Conservation (phyloP, 1,140 invertebrate species). For the Ceratoteleas bidentatus region DNA sequence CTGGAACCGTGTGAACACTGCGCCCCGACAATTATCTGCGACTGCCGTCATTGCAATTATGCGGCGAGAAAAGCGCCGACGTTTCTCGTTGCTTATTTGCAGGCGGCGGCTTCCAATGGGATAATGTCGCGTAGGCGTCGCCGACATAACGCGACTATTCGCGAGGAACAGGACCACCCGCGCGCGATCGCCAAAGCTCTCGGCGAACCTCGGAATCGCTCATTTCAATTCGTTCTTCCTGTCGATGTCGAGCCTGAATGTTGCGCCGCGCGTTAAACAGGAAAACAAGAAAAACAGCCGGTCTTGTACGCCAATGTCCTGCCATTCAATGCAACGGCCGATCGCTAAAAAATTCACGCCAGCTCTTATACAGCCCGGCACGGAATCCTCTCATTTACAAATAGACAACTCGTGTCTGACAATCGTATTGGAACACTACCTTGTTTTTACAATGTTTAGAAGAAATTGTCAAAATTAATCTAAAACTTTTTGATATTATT, state of each 20-base stretch:
- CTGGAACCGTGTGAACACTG: conserved; percentile 39
- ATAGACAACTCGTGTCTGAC: conserved; percentile 18
- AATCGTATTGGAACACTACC: conserved; percentile 23
- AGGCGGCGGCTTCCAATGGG: conserved; percentile 34
- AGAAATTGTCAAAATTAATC: conserved; percentile 13
- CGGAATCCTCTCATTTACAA: conserved; percentile 21
- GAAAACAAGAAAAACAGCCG: conserved; percentile 42
- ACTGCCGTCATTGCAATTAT: conserved; percentile 32
- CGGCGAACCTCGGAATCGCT: no score
- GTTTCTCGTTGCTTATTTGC: conserved; percentile 13
- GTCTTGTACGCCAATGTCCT: conserved; percentile 35
- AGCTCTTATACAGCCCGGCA: conserved; percentile 1
- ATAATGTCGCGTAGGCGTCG: conserved; percentile 62
- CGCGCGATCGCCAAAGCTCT: conserved; percentile 20
- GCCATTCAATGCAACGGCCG: conserved; percentile 40
- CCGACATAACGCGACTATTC: conserved; percentile 60
- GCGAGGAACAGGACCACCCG: conserved; percentile 64
- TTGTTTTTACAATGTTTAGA: not conserved
- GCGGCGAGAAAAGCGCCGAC: conserved; percentile 31
- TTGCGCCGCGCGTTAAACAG: conserved; percentile 45
- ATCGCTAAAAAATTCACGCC: conserved; percentile 13
- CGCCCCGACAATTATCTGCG: conserved; percentile 24
- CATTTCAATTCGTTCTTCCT: no score
- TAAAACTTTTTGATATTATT: no score
- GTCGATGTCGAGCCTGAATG: conserved; percentile 19